phyloP scores from a whole-genome alignment of 2,888 invertebrate genomes.

The Synergus itoensis region DNA sequence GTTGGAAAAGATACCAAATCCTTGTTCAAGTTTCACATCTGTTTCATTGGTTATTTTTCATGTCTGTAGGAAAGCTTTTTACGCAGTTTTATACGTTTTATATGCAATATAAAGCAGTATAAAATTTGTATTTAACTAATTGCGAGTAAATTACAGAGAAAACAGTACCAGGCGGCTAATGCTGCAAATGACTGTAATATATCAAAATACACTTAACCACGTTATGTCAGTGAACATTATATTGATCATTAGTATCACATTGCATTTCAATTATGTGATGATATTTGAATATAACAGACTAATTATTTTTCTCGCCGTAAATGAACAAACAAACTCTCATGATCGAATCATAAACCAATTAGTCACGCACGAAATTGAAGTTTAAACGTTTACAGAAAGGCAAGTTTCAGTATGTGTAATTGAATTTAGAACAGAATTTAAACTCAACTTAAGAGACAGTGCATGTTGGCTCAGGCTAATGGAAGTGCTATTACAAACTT shows the following conservation, averaged over 20 bases:
- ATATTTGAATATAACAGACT: not conserved
- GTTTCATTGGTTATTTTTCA: too few species aligned
- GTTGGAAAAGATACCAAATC: not conserved
- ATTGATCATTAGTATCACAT: not conserved
- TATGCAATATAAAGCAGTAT: too few species aligned
- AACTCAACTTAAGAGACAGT: constrained; percentile 31
- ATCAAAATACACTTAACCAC: too few species aligned
- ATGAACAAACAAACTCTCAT: not conserved
- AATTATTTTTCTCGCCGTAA: not conserved
- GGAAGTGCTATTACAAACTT: constrained; percentile 34
- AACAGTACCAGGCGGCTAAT: too few species aligned
- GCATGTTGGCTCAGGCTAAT: constrained; percentile 18
- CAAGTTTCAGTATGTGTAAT: constrained; percentile 31
- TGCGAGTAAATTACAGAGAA: not conserved
- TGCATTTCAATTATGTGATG: not conserved
- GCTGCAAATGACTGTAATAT: too few species aligned
- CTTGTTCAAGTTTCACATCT: not conserved
- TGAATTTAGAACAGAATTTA: constrained; percentile 39
- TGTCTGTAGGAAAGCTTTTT: too few species aligned
- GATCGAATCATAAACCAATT: constrained; percentile 27
- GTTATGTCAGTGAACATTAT: too few species aligned
- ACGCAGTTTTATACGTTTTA: too few species aligned
- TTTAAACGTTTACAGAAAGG: constrained; percentile 26
- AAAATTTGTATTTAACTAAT: too few species aligned
- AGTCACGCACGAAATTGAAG: constrained; percentile 28